phyloP scores from a whole-genome alignment of 2,797 vertebrate genomes.

The Phoeniculus purpureus region DNA sequence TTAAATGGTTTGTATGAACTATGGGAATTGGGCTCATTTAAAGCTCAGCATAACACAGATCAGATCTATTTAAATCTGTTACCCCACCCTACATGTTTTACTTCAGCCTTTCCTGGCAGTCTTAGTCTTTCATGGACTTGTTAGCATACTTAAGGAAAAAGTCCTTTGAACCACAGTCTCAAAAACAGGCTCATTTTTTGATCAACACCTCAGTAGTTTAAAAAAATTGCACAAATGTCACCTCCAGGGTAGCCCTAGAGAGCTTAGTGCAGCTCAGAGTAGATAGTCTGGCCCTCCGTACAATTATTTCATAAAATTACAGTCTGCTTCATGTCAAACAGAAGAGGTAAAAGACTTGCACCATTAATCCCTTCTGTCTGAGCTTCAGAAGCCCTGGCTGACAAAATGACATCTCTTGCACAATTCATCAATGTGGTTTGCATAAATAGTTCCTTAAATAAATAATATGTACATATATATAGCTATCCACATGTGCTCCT shows the following conservation, averaged over 20 bases:
- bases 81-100: background rate
- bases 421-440: conserved; percentile 19
- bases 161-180: background rate
- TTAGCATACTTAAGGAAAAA: background rate
- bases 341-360: conserved; percentile 22
- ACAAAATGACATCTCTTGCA: conserved; percentile 43
- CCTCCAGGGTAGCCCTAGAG: background rate
- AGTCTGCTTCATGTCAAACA: conserved; percentile 26
- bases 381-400: conserved; percentile 9
- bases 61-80: background rate
- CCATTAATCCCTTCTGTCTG: conserved; percentile 37
- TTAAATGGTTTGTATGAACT: conserved; percentile 10
- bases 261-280: background rate
- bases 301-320: conserved; percentile 11
- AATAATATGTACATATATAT: conserved; percentile 34
- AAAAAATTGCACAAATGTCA: background rate
- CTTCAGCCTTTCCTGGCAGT: background rate
- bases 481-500: conserved; percentile 47
- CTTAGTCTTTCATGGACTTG: background rate
- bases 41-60: background rate
- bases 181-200: background rate
- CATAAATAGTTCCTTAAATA: conserved; percentile 58
- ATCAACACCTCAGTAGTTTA: background rate
- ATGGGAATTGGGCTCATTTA: background rate
- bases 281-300: background rate